phyloP scores from a whole-genome alignment of 2,888 invertebrate species.

The Pegoplata infirma region DNA sequence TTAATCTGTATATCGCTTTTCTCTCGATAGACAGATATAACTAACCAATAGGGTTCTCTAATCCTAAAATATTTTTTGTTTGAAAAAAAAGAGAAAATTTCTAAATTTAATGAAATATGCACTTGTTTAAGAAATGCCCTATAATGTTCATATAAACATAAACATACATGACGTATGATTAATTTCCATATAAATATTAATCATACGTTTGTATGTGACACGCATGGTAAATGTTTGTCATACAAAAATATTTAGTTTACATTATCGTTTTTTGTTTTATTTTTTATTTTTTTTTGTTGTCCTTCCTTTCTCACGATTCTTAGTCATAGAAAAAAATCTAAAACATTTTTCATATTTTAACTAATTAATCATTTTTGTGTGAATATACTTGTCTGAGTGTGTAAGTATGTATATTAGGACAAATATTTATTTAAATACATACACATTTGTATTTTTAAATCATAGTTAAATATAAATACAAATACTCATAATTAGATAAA shows the following conservation, averaged over 20 bases:
- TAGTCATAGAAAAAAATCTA: not conserved
- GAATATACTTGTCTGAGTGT: not conserved
- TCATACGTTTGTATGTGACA: conserved; percentile 38
- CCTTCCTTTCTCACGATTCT: not conserved
- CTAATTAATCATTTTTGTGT: not conserved
- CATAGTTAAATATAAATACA: conserved; percentile 31
- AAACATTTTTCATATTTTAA: not conserved
- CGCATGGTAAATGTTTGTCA: conserved; percentile 6
- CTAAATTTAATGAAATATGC: too few relatives aligned
- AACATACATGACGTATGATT: conserved; percentile 41
- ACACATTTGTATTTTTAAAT: not conserved
- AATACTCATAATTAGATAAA: not conserved
- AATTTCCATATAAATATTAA: conserved; percentile 22
- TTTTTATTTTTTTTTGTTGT: not conserved
- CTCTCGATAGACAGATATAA: too few relatives aligned
- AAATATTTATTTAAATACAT: not conserved
- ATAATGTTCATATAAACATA: not conserved
- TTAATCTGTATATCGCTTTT: too few relatives aligned
- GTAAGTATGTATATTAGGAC: not conserved
- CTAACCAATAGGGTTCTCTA: too few relatives aligned
- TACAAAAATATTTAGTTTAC: not conserved
- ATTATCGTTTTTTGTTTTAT: not conserved
- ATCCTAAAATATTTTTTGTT: too few relatives aligned
- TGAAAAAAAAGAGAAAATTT: too few relatives aligned
- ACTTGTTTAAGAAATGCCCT: not conserved